Percentiles rank a stretch among this genome's conserved stretches.
Evolutionary conservation across 2,888 invertebrate species (phyloP).

Genomic region (Spodoptera littoralis): DNA sequence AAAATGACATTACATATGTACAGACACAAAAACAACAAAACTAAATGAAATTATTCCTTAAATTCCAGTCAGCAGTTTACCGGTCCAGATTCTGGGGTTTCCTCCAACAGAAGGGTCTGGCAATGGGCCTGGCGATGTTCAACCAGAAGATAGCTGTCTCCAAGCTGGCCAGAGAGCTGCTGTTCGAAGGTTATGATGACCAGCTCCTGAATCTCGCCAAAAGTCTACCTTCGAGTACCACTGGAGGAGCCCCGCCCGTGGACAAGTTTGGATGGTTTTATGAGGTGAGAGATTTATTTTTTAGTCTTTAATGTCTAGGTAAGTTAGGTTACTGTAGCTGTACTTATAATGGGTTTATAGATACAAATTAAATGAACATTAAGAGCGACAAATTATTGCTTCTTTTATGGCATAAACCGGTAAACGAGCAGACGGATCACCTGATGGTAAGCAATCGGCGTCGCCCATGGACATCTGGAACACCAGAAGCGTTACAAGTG

Average conservation of each 20-base stretch:
- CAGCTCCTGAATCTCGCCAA: constrained; percentile 91
- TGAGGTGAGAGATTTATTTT: constrained; percentile 63
- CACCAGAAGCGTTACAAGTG: too few species aligned
- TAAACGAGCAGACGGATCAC: too few species aligned
- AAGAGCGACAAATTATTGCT: too few species aligned
- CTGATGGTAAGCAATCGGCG: too few species aligned
- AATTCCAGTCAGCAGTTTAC: constrained; percentile 89
- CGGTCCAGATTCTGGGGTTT: constrained; percentile 89
- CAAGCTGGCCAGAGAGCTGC: constrained; percentile 91
- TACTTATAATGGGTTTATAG: too few species aligned
- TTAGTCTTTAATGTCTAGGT: too few species aligned
- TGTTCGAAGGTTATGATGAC: constrained; percentile 95
- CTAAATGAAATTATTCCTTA: constrained; percentile 39
- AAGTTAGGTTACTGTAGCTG: too few species aligned
- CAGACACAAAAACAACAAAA: neutral
- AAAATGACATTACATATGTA: neutral
- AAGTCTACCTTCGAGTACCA: constrained; percentile 87
- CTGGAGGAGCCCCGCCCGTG: constrained; percentile 89
- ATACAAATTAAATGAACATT: too few species aligned
- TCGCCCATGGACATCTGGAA: too few species aligned
- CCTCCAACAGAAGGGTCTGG: constrained; percentile 89
- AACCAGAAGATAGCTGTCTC: constrained; percentile 89
- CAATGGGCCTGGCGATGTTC: constrained; percentile 88
- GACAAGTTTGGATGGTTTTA: constrained; percentile 97
- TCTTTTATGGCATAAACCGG: too few species aligned